These are phyloP conservation scores for Himalopsyche tibetana DNA, from an alignment of 2,888 invertebrate genomes.

Conservation along the genomic window DNA sequence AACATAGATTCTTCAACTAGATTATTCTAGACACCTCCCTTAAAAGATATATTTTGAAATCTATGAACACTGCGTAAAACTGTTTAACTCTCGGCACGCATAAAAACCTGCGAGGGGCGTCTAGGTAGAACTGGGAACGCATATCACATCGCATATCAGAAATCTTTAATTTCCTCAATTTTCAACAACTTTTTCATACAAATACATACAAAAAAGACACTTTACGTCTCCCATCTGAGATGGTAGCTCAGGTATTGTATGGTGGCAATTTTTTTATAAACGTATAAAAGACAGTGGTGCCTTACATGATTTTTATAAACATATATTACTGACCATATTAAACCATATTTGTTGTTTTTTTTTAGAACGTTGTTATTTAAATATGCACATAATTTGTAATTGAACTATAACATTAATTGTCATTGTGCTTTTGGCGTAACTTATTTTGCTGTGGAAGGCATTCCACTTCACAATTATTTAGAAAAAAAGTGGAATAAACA, in stretches of 20 bases:
- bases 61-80: constrained; percentile 21
- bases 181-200: constrained; percentile 34
- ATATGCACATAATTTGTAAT: too few species aligned
- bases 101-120: background rate
- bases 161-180: constrained; percentile 34
- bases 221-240: constrained; percentile 9
- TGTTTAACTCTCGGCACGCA: constrained; percentile 21
- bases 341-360: too few species aligned
- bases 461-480: too few species aligned
- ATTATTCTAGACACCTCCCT: constrained; percentile 21
- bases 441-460: too few species aligned
- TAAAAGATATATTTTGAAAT: constrained; percentile 16
- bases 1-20: background rate
- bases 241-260: constrained; percentile 26
- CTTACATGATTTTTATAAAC: too few species aligned
- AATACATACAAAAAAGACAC: constrained; percentile 31
- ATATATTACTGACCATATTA: too few species aligned
- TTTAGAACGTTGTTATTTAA: too few species aligned
- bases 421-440: too few species aligned
- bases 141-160: constrained; percentile 16
- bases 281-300: background rate
- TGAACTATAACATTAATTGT: too few species aligned
- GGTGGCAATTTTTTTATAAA: constrained; percentile 10
- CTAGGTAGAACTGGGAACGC: background rate
- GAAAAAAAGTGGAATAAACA: too few species aligned